Conservation (phyloP, 2,888 invertebrate genomes). For the Drosophila testacea region DNA sequence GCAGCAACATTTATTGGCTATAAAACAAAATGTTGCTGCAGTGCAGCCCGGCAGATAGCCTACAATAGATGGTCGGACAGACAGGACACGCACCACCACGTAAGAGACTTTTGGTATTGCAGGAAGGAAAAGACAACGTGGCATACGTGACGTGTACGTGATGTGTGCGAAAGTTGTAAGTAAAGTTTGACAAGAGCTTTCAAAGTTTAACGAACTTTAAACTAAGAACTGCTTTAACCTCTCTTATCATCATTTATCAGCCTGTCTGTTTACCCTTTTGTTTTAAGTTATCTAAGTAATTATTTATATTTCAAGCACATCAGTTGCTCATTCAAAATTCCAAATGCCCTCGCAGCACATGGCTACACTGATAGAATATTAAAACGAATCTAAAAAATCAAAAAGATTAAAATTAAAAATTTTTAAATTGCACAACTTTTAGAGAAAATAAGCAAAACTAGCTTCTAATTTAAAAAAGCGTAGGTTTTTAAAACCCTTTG, state of each 20-base stretch:
- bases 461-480: too few species aligned
- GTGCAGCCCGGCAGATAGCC: conserved; percentile 46
- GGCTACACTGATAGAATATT: too few species aligned
- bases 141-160: conserved; percentile 58
- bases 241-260: conserved; percentile 13
- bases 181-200: not conserved
- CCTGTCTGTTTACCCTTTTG: conserved; percentile 2
- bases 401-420: too few species aligned
- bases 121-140: conserved; percentile 15
- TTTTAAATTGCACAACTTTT: too few species aligned
- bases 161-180: conserved; percentile 27
- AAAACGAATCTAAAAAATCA: too few species aligned
- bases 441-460: too few species aligned
- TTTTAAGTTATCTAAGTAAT: conserved; percentile 10
- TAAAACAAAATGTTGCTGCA: conserved; percentile 73
- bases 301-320: conserved; percentile 30
- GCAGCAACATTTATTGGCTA: conserved; percentile 42
- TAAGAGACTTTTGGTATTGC: conserved; percentile 26
- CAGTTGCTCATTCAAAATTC: conserved; percentile 35
- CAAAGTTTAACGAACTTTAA: conserved; percentile 19
- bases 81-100: conserved; percentile 19
- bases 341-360: conserved; percentile 30
- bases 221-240: conserved; percentile 1
- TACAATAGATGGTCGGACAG: conserved; percentile 26
- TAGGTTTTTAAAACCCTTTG: too few species aligned